These are phyloP conservation scores for Drosophila cracens DNA, from an alignment of 2,888 invertebrate genomes.

Conservation along the genomic window DNA sequence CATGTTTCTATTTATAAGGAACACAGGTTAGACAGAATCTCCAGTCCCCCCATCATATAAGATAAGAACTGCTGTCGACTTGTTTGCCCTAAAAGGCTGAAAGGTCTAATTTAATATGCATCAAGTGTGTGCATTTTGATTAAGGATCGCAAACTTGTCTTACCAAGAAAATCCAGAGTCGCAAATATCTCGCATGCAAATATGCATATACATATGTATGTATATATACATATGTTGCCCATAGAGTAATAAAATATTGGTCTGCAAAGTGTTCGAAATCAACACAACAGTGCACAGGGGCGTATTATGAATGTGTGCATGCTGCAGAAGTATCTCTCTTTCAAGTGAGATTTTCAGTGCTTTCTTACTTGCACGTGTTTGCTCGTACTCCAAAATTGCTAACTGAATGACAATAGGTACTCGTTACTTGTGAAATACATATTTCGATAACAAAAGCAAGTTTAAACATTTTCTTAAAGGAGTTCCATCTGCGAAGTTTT, in stretches of 20 bases:
- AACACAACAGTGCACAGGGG: neutral
- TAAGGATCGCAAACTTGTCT: slow-evolving; percentile 39
- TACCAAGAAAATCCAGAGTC: slow-evolving; percentile 8
- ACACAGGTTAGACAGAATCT: slow-evolving; percentile 24
- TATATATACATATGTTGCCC: neutral
- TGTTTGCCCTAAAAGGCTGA: slow-evolving; percentile 50
- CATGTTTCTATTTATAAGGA: slow-evolving; percentile 18
- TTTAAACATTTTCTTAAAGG: neutral
- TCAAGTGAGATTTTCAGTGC: neutral
- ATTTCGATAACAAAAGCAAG: neutral
- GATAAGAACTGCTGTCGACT: slow-evolving; percentile 54
- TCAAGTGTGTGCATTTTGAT: slow-evolving; percentile 61
- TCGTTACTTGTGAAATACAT: neutral
- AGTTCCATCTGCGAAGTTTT: neutral
- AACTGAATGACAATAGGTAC: neutral
- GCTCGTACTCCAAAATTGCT: neutral
- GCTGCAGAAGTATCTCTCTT: neutral
- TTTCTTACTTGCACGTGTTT: neutral
- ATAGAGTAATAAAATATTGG: neutral
- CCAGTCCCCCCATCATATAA: neutral
- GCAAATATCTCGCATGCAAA: slow-evolving; percentile 3
- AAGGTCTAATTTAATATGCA: slow-evolving; percentile 78
- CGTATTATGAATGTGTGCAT: neutral
- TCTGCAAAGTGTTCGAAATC: slow-evolving; percentile 1
- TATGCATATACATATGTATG: neutral